Percentiles rank a stretch among this genome's conserved stretches.
phyloP scores from a whole-genome alignment of 2,113 vertebrate species.

The Phoenicopterus ruber region DNA sequence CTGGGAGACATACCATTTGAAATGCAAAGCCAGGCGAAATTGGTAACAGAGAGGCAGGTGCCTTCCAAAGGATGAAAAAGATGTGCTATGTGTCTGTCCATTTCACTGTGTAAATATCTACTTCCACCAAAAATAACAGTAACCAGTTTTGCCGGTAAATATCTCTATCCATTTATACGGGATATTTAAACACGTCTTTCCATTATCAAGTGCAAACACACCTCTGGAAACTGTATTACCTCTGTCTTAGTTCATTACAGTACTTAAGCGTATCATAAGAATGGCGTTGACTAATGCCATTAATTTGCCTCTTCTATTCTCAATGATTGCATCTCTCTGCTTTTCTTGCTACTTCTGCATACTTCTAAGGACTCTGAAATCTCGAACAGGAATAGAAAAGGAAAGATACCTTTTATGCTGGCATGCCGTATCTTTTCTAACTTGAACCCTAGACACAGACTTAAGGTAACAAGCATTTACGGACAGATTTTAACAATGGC shows the following conservation, averaged over 20 bases:
- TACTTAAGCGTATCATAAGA: neutral
- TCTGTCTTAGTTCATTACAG: neutral
- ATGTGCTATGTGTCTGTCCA: neutral
- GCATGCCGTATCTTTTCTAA: neutral
- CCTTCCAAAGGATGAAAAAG: slow-evolving; percentile 73
- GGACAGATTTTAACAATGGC: neutral
- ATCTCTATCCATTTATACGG: neutral
- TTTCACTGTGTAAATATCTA: neutral
- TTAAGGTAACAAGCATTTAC: neutral
- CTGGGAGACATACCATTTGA: slow-evolving; percentile 76
- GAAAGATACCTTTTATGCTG: neutral
- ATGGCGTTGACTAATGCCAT: neutral
- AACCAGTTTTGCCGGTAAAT: neutral
- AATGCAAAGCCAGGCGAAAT: slow-evolving; percentile 71
- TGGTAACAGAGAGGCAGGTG: neutral
- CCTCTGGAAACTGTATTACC: neutral
- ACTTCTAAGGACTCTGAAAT: neutral
- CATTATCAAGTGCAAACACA: neutral
- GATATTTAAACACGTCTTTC: neutral
- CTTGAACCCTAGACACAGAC: neutral
- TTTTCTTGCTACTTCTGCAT: neutral
- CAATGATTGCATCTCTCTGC: neutral
- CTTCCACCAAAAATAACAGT: neutral
- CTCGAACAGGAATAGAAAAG: neutral
- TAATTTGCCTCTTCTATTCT: neutral